These are phyloP conservation scores for Aphidius ervi DNA, from an alignment of 1,140 invertebrate species.

Conservation along the genomic window DNA sequence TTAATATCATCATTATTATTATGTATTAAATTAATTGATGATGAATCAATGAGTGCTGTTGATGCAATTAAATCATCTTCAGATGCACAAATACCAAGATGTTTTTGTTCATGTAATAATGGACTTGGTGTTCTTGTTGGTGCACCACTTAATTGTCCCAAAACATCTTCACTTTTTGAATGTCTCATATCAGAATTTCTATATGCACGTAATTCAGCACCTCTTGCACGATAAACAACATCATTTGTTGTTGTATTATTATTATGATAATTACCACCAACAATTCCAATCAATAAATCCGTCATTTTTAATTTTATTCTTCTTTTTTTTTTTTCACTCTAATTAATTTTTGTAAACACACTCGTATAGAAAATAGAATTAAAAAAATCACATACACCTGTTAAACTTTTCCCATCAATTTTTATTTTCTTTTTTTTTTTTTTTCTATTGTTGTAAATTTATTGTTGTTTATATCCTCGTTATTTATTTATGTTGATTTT, in stretches of 20 bases:
- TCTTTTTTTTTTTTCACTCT: slow-evolving; percentile 7
- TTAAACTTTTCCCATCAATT: too few relatives aligned
- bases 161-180: slow-evolving; percentile 45
- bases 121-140: slow-evolving; percentile 37
- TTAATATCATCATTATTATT: neutral
- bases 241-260: slow-evolving; percentile 22
- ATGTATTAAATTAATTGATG: slow-evolving; percentile 24
- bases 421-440: too few relatives aligned
- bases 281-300: slow-evolving; percentile 43
- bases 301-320: slow-evolving; percentile 35
- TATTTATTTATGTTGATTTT: too few relatives aligned
- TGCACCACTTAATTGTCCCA: slow-evolving; percentile 27
- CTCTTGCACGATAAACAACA: slow-evolving; percentile 32
- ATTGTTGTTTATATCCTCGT: too few relatives aligned
- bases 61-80: slow-evolving; percentile 50
- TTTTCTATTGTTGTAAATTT: too few relatives aligned
- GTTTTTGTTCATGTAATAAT: slow-evolving; percentile 22
- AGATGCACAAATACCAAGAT: slow-evolving; percentile 31
- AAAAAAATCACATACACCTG: too few relatives aligned
- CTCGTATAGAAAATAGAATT: too few relatives aligned
- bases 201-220: slow-evolving; percentile 29
- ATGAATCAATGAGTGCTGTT: slow-evolving; percentile 44
- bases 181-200: slow-evolving; percentile 47
- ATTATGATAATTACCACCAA: slow-evolving; percentile 27
- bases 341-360: too few relatives aligned